Evolutionary conservation across 2,888 invertebrate species (phyloP), one percentile per base, ranked within the genome.

Genomic region (Orchesellides sinensis): DNA sequence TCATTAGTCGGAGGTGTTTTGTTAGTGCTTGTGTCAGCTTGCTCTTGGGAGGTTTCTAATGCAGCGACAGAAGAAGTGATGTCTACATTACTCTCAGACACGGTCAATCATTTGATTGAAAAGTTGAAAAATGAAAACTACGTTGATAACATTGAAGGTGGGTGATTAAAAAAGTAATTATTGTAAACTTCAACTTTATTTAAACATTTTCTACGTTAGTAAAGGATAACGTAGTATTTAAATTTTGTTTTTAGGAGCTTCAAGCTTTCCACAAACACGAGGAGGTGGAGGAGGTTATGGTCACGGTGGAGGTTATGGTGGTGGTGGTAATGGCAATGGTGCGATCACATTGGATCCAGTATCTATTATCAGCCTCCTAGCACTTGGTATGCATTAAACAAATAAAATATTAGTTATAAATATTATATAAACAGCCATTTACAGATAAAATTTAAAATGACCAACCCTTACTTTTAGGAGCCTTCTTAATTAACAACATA

Each of bases 301-400:
- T 19, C 32, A 56, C 40, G 75, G 77, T 8, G 40, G 40, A 5
- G 29, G 32, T n/a, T n/a, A n/a, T 10, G 80, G 75, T 2, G 84
- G 86, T 21, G 83, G 84, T 14, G 84, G 85, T 14, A 56, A 86
- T 45, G 86, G 86, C 2, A 77, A 85, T 21, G 88, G 88, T 8
- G 88, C 88, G 12, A 87, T 88, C 8, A 88, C 88, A 2, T 25
- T 88, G 17, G 88, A 88, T 73, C 88, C 88, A 6, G 88, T 88
- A 0, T 88, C 88, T 10, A 87, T 88, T 10, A 88, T 88, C 17
- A 87, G 87, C 73, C 75, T 88, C 1, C 61, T 88, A 21, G 88
- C 88, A 5, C 65, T 88, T 19, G 88, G 88, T 87, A 85, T 54
- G 21, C 21, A 47, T 27, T 68, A 5, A 61, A 21, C 1, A n/a